A percentile compares a stretch with the other conserved stretches of the same genome.
Conservation (phyloP, 2,888 invertebrate genomes). For the Nephrocerus scutellatus region DNA sequence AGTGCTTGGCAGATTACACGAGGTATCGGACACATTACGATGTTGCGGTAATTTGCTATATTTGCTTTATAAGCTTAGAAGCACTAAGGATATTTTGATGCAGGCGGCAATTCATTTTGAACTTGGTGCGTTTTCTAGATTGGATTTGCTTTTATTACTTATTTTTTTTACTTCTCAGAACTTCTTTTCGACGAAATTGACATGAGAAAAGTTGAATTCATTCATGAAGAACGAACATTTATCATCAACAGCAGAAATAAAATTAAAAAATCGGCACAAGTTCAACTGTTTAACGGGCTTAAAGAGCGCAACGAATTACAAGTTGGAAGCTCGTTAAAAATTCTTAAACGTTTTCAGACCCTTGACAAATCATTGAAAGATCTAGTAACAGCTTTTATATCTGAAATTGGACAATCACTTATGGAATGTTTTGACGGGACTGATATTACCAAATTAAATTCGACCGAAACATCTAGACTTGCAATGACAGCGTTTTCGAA, state of each 20-base stretch:
- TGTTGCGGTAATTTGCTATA: conserved; percentile 75
- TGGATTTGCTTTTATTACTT: too few relatives aligned
- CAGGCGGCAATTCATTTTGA: conserved; percentile 79
- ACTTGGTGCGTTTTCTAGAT: too few relatives aligned
- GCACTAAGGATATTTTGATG: conserved; percentile 63
- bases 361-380: conserved; percentile 43
- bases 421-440: conserved; percentile 47
- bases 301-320: conserved; percentile 64
- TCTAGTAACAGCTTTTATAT: conserved; percentile 41
- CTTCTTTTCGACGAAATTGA: conserved; percentile 76
- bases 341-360: conserved; percentile 36
- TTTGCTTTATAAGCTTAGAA: conserved; percentile 65
- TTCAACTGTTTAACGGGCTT: conserved; percentile 72
- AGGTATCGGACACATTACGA: conserved; percentile 78
- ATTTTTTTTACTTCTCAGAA: too few relatives aligned
- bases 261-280: conserved; percentile 71
- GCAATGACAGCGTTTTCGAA: too few relatives aligned
- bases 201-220: conserved; percentile 70
- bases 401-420: conserved; percentile 43
- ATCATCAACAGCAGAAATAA: conserved; percentile 65
- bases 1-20: conserved; percentile 73
- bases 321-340: conserved; percentile 60
- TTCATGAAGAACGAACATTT: conserved; percentile 69
- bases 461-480: conserved; percentile 41
- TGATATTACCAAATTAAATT: conserved; percentile 50